Base-by-base conservation (phyloP, 1,140 invertebrate genomes). In the Drosophila kikkawai region DNA sequence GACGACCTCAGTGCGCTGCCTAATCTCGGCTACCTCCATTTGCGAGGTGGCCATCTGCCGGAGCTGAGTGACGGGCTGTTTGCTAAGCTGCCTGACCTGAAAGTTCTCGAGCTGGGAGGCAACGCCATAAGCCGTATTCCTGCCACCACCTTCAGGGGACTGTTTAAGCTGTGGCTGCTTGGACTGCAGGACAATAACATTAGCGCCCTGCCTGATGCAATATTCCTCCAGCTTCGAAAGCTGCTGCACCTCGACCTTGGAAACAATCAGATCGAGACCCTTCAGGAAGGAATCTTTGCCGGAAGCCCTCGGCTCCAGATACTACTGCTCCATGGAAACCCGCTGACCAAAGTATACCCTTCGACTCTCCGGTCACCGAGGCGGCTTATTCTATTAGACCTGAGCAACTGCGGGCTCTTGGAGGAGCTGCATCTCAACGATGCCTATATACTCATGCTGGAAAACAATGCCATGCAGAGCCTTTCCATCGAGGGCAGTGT, bases 171-270 rank as follows among this genome's bases (percentile, higher is more conserved):
- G 2, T 58, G 63, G 19, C 39, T 80, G 42, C 55, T 91, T 15
- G 83, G 65, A 32, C 63, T 91, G n/a, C 79, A 82, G 7, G 64
- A 77, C 39, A 91, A 91, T 37, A 73, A 69, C 7, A 86, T 91
- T 19, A 45, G 19, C 15, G 2, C 13, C 4, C 22, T 57, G 37
- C n/a, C 29, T 48, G 15, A 47, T 83, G 8, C 26, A 42, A 32
- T 12, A 26, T 83, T 91, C 44, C 66, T 53, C 0, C 36, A 67
- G 0, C 75, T 91, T 0, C 7, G 17, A 4, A 65, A 74, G 32
- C 73, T 91, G 6, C 36, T 60, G 1, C 75, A 88, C 53, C 69
- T 91, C 7, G 84, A 91, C 66, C 59, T 91, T 32, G 82, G 83
- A 15, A 32, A 60, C 26, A 91, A 88, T 36, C 45, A 78, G 26